Evolutionary conservation across 2,797 vertebrate species (phyloP).

Genomic region (Dromococcyx pavoninus): DNA sequence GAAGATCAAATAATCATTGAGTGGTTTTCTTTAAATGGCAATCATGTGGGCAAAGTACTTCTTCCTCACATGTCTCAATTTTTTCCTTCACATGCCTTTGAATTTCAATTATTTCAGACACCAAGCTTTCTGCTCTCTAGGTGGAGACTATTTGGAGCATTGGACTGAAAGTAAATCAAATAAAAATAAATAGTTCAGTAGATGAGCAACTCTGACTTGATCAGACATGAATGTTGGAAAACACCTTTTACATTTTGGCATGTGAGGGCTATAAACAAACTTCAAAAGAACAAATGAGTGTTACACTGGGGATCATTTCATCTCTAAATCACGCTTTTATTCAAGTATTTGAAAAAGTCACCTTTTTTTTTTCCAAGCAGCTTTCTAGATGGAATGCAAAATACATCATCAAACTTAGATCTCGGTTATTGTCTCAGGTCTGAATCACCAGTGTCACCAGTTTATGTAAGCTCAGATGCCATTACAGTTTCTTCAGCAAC

Average conservation of each 20-base stretch:
- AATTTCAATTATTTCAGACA: neutral
- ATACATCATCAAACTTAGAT: neutral
- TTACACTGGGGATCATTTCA: neutral
- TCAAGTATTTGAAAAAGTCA: neutral
- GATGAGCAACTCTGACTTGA: constrained; percentile 4
- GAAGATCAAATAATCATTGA: neutral
- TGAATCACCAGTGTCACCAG: neutral
- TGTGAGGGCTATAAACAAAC: neutral
- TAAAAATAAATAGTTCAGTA: neutral
- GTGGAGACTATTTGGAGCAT: neutral
- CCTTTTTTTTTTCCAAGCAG: neutral
- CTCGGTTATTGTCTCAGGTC: neutral
- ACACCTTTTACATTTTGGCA: neutral
- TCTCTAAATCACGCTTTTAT: neutral
- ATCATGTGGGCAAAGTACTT: neutral
- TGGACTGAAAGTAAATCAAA: neutral
- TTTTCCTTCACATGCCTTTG: neutral
- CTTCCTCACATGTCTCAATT: neutral
- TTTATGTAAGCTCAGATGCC: neutral
- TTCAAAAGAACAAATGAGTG: neutral
- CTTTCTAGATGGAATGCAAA: neutral
- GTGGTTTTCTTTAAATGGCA: neutral
- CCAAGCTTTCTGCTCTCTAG: neutral
- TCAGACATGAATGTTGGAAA: constrained; percentile 32
- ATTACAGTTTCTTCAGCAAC: neutral